Evolutionary conservation across 2,888 invertebrate genomes (phyloP).

Genomic region (Idaea straminata): DNA sequence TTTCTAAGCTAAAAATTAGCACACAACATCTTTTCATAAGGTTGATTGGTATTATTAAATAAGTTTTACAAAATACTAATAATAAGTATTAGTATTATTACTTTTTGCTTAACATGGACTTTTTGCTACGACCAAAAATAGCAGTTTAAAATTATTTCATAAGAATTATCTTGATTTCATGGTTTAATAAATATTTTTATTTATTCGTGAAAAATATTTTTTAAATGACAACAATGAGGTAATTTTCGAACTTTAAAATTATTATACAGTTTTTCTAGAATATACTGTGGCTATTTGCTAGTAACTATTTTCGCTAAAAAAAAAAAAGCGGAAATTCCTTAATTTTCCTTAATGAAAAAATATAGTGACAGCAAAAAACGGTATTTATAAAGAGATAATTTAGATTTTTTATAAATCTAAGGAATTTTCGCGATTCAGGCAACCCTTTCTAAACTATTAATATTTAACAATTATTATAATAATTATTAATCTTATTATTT

Average conservation of each 20-base stretch:
- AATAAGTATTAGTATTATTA: too few species aligned
- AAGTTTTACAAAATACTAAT: neutral
- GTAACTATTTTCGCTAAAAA: neutral
- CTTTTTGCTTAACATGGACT: too few species aligned
- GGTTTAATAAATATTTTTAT: neutral
- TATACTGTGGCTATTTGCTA: constrained; percentile 5
- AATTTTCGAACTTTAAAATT: neutral
- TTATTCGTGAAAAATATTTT: neutral
- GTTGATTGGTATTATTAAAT: constrained; percentile 29
- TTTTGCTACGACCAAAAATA: neutral
- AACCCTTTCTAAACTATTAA: constrained; percentile 31
- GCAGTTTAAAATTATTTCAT: constrained; percentile 4
- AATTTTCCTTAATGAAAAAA: neutral
- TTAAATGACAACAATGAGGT: neutral
- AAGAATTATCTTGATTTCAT: constrained; percentile 7
- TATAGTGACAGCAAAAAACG: neutral
- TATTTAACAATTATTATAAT: constrained; percentile 22
- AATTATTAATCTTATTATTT: constrained; percentile 56
- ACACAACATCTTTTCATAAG: constrained; percentile 46
- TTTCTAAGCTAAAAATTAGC: constrained; percentile 28
- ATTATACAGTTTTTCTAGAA: neutral
- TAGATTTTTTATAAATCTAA: neutral
- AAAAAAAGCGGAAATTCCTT: neutral
- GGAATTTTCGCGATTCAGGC: constrained; percentile 5
- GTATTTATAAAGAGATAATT: too few species aligned